These are phyloP conservation scores for Lateolabrax maculatus DNA, from an alignment of 2,797 vertebrate species.

Conservation along the genomic window DNA sequence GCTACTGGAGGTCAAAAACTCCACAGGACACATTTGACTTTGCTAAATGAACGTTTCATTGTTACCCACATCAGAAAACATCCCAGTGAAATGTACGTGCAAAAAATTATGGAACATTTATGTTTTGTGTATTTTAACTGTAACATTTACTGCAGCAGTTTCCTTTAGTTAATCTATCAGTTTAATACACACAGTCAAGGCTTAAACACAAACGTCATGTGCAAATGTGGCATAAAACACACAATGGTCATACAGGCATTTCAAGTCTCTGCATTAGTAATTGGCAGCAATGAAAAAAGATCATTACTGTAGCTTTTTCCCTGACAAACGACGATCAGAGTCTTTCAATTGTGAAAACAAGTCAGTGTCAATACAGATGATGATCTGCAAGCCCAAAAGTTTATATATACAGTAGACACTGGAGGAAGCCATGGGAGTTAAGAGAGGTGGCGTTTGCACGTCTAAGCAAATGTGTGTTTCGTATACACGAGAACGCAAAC, in stretches of 20 bases:
- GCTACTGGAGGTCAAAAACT: not conserved
- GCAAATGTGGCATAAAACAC: not conserved
- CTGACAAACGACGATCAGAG: not conserved
- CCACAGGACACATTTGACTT: not conserved
- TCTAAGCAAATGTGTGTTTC: conserved; percentile 53
- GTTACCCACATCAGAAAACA: too few relatives aligned
- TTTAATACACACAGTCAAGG: not conserved
- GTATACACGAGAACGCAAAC: conserved; percentile 52
- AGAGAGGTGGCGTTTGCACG: conserved; percentile 21
- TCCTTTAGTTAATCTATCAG: not conserved
- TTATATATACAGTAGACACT: not conserved
- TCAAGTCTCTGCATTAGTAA: not conserved
- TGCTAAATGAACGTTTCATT: not conserved
- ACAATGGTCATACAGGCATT: not conserved
- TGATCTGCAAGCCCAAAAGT: not conserved
- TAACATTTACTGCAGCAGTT: not conserved
- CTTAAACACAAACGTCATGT: not conserved
- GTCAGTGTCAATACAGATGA: not conserved
- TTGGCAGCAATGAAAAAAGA: too few relatives aligned
- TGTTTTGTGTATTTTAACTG: not conserved
- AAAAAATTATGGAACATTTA: too few relatives aligned
- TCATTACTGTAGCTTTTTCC: not conserved
- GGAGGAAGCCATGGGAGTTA: not conserved
- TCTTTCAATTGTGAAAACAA: not conserved
- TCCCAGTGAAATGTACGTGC: too few relatives aligned